Percentiles rank a stretch among this genome's conserved stretches.
Conservation (phyloP, 1,140 invertebrate species). For the Ridgeia piscesae region DNA sequence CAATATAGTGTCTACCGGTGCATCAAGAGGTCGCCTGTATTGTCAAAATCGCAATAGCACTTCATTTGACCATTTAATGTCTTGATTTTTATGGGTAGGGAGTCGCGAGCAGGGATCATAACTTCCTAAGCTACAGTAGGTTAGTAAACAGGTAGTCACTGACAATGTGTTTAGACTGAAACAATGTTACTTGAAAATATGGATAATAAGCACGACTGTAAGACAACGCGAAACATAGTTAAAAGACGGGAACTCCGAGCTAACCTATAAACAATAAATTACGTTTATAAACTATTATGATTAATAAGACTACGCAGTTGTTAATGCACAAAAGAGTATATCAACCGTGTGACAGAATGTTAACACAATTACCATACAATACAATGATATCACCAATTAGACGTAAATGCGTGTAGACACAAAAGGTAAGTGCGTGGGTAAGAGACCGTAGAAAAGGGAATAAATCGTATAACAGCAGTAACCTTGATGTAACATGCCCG, state of each 20-base stretch:
- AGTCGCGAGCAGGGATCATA: no score
- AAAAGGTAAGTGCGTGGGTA: background rate
- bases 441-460: background rate
- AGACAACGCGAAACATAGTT: background rate
- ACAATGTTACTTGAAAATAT: background rate
- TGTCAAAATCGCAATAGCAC: background rate
- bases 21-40: no score
- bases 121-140: no score
- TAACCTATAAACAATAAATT: background rate
- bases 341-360: background rate
- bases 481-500: constrained; percentile 44
- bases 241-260: background rate
- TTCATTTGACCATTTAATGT: no score
- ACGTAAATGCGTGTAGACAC: background rate
- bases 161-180: background rate
- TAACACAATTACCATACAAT: no score
- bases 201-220: background rate
- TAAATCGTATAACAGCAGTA: constrained; percentile 23
- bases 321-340: no score
- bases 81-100: no score
- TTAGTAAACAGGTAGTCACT: background rate
- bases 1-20: background rate
- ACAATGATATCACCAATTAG: no score
- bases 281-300: background rate
- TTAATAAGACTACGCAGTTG: background rate